phyloP scores from a whole-genome alignment of 2,888 invertebrate species.

The Nebria salina region DNA sequence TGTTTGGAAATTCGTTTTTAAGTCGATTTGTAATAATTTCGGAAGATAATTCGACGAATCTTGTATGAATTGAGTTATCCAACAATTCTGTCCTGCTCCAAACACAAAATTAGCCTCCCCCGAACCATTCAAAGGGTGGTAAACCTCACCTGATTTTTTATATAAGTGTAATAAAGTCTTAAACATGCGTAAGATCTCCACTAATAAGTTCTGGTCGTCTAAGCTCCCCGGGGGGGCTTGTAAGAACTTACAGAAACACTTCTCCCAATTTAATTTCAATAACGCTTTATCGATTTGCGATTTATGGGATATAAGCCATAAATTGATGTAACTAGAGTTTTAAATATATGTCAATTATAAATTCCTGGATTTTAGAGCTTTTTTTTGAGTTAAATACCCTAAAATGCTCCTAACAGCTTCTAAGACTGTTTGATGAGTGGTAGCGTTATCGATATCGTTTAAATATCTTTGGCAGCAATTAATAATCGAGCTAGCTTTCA shows the following conservation, averaged over 20 bases:
- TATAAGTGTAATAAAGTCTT: slow-evolving; percentile 55
- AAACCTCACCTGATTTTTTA: slow-evolving; percentile 52
- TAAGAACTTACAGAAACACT: slow-evolving; percentile 65
- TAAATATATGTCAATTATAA: not conserved
- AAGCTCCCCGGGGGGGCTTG: slow-evolving; percentile 71
- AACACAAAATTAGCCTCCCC: not conserved
- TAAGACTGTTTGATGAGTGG: slow-evolving; percentile 68
- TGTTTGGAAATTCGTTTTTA: slow-evolving; percentile 53
- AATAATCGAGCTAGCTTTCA: slow-evolving; percentile 66
- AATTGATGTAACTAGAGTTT: slow-evolving; percentile 17
- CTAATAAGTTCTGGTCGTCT: slow-evolving; percentile 71
- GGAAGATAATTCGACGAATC: slow-evolving; percentile 54
- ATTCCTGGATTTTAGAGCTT: not conserved
- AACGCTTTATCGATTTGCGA: not conserved
- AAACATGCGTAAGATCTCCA: slow-evolving; percentile 61
- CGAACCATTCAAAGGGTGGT: not conserved
- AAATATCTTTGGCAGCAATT: slow-evolving; percentile 67
- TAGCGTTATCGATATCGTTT: slow-evolving; percentile 71
- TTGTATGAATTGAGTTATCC: slow-evolving; percentile 58
- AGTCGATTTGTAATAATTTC: slow-evolving; percentile 53
- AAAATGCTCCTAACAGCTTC: slow-evolving; percentile 67
- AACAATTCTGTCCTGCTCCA: slow-evolving; percentile 53
- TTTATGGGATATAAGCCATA: slow-evolving; percentile 26
- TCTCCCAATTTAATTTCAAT: slow-evolving; percentile 68
- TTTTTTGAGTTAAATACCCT: slow-evolving; percentile 61